Conservation (phyloP, 1,140 invertebrate species). For the Aphelinus certus region DNA sequence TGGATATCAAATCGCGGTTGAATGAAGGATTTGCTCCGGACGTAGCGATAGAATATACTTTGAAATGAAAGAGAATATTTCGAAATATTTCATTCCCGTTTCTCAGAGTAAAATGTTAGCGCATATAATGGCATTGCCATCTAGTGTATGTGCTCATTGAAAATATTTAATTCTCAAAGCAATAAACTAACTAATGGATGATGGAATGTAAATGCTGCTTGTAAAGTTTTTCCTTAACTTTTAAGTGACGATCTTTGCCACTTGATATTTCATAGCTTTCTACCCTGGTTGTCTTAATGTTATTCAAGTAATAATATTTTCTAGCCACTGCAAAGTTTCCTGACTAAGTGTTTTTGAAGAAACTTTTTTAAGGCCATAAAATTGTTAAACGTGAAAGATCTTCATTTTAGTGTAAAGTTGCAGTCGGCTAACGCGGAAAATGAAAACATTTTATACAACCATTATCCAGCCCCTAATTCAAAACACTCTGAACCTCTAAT, state of each 20-base stretch:
- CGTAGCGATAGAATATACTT: too few relatives aligned
- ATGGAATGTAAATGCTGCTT: slow-evolving; percentile 49
- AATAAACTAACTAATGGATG: too few relatives aligned
- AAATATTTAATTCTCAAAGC: too few relatives aligned
- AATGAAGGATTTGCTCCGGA: too few relatives aligned
- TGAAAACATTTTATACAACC: slow-evolving; percentile 15
- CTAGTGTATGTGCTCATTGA: too few relatives aligned
- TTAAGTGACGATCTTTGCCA: too few relatives aligned
- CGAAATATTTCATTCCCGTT: too few relatives aligned
- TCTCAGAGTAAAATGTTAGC: too few relatives aligned
- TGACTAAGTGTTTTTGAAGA: not conserved
- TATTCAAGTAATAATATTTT: slow-evolving; percentile 15
- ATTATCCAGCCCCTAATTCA: slow-evolving; percentile 32
- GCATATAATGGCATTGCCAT: too few relatives aligned
- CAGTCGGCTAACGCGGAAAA: slow-evolving; percentile 21
- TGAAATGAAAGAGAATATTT: too few relatives aligned
- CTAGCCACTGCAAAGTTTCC: slow-evolving; percentile 13
- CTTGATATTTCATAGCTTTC: not conserved
- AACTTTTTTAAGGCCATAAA: slow-evolving; percentile 15
- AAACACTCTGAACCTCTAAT: slow-evolving; percentile 28
- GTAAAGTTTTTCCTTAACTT: not conserved
- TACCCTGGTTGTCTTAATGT: slow-evolving; percentile 6
- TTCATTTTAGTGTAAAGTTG: slow-evolving; percentile 27
- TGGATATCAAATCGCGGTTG: too few relatives aligned
- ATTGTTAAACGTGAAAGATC: slow-evolving; percentile 25